Evolutionary conservation across 2,797 vertebrate genomes (phyloP), one percentile per base, ranked within the genome.

Genomic region (Ataeniobius toweri): DNA sequence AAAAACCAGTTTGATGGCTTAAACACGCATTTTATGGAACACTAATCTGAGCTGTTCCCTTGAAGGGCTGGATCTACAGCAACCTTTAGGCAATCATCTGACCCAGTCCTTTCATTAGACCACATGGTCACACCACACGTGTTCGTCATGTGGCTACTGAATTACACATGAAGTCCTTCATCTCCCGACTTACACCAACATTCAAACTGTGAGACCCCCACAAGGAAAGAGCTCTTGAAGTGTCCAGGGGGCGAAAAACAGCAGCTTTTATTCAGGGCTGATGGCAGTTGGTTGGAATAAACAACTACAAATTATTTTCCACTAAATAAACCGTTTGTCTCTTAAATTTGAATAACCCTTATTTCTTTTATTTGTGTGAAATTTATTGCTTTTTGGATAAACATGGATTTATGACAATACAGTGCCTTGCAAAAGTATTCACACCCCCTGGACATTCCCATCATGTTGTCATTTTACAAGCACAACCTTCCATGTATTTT

Each of bases 81-180:
- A 59, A 26, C 46, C 68, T 79, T 63, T n/a, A n/a, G 73, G 75
- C 46, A 10, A 89, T 89, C 91, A 89, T 82, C 84, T 93, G 91
- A 92, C 86, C 63, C 1, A 56, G 63, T 56, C 74, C 39, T 75
- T 84, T 82, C 78, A 76, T 76, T 48, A 0, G 71, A 12, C 68
- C 87, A 90, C 90, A 91, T 92, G 92, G 89, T 82, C 44, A 72
- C 77, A 67, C 31, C 36, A 20, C 87, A 80, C 74, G 88, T n/a
- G 46, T 22, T 22, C 18, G 16, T 89, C 92, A 92, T 87, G 92
- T 83, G 89, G 63, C 31, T 9, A 3, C 81, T 24, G 76, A 78
- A 84, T 65, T 89, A 73, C 81, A 74, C 56, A 36, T 0, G 10
- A 67, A 74, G 28, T 50, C 67, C 20, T 71, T 84, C 73, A 51